Base-by-base conservation (phyloP, 1,140 invertebrate species). In the Aphelenchoides avenae region DNA sequence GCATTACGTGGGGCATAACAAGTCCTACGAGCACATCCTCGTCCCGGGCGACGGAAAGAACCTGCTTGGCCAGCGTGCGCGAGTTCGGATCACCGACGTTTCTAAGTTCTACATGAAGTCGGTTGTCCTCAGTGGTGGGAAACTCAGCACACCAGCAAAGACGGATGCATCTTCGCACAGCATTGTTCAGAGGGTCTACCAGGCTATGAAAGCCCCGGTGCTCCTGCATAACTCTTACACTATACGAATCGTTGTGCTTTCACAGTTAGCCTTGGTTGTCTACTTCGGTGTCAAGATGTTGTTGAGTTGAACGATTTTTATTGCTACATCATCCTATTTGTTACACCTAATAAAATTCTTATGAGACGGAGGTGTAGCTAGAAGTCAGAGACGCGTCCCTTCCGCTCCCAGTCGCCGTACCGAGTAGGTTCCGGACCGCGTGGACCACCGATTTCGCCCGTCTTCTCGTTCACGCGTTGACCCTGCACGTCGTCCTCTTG, bases 351-450 rank as follows among this genome's bases (percentile, higher is more conserved):
- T n/a, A n/a, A n/a, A n/a, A n/a, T n/a, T n/a, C n/a, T n/a, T n/a
- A n/a, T n/a, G n/a, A n/a, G n/a, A n/a, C n/a, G n/a, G n/a, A n/a
- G n/a, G n/a, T n/a, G n/a, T n/a, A n/a, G n/a, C n/a, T 84, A 95
- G 81, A 98, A 99, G 80, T 99, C 94, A 7, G 88, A 84, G 11
- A 94, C 90, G 75, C 93, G 82, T 53, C 95, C 95, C 81, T 98
- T 99, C 61, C 93, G 83, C 78, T 99, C 95, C 94, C 95, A 99
- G 81, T 98, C 95, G 3, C 93, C 94, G 81, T 94, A 99, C 65
- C 94, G 83, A 29, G 95, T 98, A 29, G 95, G 95, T 81, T 99
- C 94, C 2, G 92, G 94, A 20, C 95, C 95, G 72, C 84, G 82
- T 7, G 94, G 95, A 9, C 95, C 94, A 57, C 89, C 89, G 53